phyloP scores from a whole-genome alignment of 1,140 invertebrate species.

The Aphelinus certus region DNA sequence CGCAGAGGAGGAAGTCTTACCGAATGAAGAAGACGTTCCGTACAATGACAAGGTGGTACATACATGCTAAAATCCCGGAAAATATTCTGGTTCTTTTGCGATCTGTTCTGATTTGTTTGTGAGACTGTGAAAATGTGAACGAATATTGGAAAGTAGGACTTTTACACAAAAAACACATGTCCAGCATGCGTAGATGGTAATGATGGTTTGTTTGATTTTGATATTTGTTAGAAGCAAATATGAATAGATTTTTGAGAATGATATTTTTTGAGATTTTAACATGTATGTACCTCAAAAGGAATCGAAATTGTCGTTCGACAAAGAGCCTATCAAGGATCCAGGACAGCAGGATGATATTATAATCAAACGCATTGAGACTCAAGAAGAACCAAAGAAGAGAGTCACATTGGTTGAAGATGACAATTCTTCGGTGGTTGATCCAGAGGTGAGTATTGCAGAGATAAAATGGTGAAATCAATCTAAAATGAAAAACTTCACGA shows the following conservation, averaged over 20 bases:
- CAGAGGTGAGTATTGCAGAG: background rate
- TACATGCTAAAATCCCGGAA: constrained; percentile 32
- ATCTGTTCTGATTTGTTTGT: background rate
- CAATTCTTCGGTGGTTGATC: constrained; percentile 29
- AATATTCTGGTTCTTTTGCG: background rate
- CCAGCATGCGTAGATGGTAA: too few relatives aligned
- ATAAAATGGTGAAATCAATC: background rate
- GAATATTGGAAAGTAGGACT: too few relatives aligned
- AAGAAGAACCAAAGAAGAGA: constrained; percentile 31
- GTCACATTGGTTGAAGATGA: constrained; percentile 14
- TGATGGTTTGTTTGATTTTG: too few relatives aligned
- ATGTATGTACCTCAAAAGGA: constrained; percentile 36
- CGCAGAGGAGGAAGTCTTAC: constrained; percentile 29
- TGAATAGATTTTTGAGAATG: background rate
- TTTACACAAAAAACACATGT: too few relatives aligned
- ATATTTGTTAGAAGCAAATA: too few relatives aligned
- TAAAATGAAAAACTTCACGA: background rate
- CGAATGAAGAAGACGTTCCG: constrained; percentile 33
- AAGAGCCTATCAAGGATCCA: constrained; percentile 44
- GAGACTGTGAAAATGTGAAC: too few relatives aligned
- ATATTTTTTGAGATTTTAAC: constrained; percentile 30
- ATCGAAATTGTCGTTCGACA: background rate
- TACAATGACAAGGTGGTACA: constrained; percentile 38
- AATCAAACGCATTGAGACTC: constrained; percentile 28
- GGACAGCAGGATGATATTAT: constrained; percentile 41